Percentiles rank a stretch among this genome's conserved stretches.
Conservation (phyloP, 1,140 invertebrate species). For the Sarcophaga peregrina region DNA sequence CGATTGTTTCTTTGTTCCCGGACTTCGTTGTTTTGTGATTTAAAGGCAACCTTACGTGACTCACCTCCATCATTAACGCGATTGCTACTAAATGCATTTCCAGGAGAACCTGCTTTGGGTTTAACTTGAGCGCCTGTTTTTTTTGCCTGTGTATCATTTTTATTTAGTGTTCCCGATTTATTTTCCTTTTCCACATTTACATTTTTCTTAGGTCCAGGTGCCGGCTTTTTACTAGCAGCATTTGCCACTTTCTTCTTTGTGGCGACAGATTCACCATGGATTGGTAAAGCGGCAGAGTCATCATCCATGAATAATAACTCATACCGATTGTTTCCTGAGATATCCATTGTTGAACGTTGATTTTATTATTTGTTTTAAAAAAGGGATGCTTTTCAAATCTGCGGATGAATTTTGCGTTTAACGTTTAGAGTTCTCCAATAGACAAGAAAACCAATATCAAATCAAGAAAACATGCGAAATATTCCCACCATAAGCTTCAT, state of each 20-base stretch:
- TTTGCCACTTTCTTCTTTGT: conserved; percentile 29
- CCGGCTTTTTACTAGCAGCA: conserved; percentile 53
- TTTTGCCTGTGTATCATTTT: conserved; percentile 52
- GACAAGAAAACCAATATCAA: conserved; percentile 1
- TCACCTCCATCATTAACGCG: not conserved
- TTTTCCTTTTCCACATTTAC: conserved; percentile 42
- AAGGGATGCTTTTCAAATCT: not conserved
- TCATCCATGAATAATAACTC: conserved; percentile 88
- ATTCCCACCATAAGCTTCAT: not conserved
- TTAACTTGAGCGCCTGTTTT: conserved; percentile 44
- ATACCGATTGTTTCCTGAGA: conserved; percentile 91
- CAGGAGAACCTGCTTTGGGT: not conserved
- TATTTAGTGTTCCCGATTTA: conserved; percentile 47
- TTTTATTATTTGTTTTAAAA: not conserved
- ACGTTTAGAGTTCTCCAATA: not conserved
- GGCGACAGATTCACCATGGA: conserved; percentile 47
- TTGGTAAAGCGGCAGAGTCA: conserved; percentile 70
- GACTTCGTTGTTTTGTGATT: conserved; percentile 69
- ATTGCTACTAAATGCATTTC: conserved; percentile 49
- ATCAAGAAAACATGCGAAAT: conserved; percentile 10
- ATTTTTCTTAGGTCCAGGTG: conserved; percentile 26
- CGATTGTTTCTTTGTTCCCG: conserved; percentile 80
- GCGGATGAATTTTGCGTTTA: not conserved
- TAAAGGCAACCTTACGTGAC: conserved; percentile 60
- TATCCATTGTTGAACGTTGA: conserved; percentile 76